A percentile compares a stretch with the other conserved stretches of the same genome.
phyloP scores from a whole-genome alignment of 2,113 vertebrate species.

The Leptosomus discolor region DNA sequence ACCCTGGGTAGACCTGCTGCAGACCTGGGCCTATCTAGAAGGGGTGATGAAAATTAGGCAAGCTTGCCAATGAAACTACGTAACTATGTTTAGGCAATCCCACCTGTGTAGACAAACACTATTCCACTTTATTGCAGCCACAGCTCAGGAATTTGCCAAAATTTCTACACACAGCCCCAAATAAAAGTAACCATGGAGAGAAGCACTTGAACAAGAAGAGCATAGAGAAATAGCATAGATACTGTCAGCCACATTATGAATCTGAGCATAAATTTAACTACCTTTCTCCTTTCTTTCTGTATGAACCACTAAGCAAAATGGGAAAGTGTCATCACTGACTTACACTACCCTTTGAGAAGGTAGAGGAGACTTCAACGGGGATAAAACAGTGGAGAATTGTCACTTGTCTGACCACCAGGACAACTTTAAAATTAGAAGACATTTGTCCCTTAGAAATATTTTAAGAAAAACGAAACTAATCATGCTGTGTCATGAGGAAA shows the following conservation, averaged over 20 bases:
- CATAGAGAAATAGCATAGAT: too few species aligned
- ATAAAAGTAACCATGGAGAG: background rate
- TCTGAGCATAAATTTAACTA: background rate
- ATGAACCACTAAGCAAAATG: background rate
- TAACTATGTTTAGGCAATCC: background rate
- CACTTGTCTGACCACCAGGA: background rate
- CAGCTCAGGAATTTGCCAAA: background rate
- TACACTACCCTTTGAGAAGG: background rate
- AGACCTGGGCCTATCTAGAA: background rate
- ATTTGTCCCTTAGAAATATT: background rate
- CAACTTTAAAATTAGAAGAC: background rate
- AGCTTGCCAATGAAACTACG: background rate
- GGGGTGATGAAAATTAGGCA: background rate
- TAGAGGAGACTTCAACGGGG: background rate
- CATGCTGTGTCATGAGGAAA: background rate
- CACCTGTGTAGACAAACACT: background rate
- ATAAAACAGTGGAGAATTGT: background rate
- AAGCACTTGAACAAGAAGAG: background rate
- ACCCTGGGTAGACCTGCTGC: background rate
- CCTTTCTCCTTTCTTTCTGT: background rate
- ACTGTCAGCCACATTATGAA: background rate
- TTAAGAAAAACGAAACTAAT: background rate
- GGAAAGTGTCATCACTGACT: background rate
- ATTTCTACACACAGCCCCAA: background rate
- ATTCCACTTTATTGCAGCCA: background rate